Evolutionary conservation across 2,113 vertebrate genomes (phyloP).

Genomic region (Balaeniceps rex): DNA sequence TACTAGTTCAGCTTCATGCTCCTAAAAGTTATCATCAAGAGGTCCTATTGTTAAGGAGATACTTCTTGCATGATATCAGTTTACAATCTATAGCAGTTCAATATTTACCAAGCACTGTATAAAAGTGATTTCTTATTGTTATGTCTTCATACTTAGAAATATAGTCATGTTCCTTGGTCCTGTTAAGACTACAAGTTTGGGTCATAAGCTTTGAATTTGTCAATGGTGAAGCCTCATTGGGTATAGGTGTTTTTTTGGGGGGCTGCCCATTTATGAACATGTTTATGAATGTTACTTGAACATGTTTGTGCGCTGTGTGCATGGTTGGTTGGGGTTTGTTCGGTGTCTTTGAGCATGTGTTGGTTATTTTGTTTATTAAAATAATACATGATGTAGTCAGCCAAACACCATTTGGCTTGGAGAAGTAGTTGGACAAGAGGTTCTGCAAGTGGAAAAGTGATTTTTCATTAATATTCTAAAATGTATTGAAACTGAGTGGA

Average conservation of each 20-base stretch:
- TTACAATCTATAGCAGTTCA: not conserved
- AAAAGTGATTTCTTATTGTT: not conserved
- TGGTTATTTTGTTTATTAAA: not conserved
- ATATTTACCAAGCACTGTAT: not conserved
- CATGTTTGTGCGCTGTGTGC: not conserved
- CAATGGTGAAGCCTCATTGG: not conserved
- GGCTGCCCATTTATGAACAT: not conserved
- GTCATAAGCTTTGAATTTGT: not conserved
- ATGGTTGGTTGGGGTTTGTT: not conserved
- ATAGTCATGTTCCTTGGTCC: not conserved
- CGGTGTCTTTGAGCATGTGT: not conserved
- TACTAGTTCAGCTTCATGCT: not conserved
- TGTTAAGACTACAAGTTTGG: not conserved
- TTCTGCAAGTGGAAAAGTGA: not conserved
- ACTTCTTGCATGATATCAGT: not conserved
- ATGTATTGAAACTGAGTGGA: not conserved
- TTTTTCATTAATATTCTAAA: not conserved
- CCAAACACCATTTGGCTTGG: not conserved
- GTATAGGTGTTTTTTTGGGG: not conserved
- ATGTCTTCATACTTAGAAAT: not conserved
- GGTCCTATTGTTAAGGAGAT: not conserved
- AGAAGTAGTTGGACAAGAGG: not conserved
- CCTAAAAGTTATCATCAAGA: not conserved
- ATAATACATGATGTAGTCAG: not conserved
- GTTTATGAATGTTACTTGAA: not conserved